These are phyloP conservation scores for Penaeus japonicus DNA, from an alignment of 1,140 invertebrate species.

Conservation along the genomic window DNA sequence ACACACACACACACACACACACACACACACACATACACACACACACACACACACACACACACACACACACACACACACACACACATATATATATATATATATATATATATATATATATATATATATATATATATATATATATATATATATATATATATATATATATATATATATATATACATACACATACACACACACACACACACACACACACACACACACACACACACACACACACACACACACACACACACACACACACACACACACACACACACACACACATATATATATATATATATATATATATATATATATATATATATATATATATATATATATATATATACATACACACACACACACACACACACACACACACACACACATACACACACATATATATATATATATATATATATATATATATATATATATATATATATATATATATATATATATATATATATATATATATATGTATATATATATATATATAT, in stretches of 20 bases:
- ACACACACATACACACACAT: too few species aligned
- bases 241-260: neutral
- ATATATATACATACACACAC: neutral
- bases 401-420: too few species aligned
- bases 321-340: neutral
- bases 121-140: neutral
- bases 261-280: neutral
- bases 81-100: too few species aligned
- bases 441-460: too few species aligned
- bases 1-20: too few species aligned
- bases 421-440: too few species aligned
- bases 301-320: slow-evolving; percentile 7
- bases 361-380: neutral
- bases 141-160: neutral
- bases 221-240: neutral
- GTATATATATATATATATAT: too few species aligned
- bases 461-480: too few species aligned
- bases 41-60: too few species aligned
- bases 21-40: too few species aligned
- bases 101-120: too few species aligned
- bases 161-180: neutral
- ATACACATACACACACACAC: neutral
- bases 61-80: too few species aligned
- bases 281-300: slow-evolving; percentile 22
- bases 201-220: neutral